A percentile compares a stretch with the other conserved stretches of the same genome.
Evolutionary conservation across 2,113 vertebrate genomes (phyloP).

Genomic region (Amphiprion percula): DNA sequence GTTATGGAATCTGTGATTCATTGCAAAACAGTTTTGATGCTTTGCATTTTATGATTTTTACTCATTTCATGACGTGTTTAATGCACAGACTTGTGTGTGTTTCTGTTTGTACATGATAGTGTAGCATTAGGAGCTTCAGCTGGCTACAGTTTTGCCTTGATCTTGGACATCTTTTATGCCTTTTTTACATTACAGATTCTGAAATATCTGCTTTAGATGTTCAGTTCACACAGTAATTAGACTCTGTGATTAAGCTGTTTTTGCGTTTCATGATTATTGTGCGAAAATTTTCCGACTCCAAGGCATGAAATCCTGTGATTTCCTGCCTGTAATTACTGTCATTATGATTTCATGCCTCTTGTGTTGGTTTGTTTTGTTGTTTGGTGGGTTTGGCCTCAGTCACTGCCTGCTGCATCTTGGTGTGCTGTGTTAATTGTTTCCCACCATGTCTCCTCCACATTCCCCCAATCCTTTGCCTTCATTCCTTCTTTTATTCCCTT

Average conservation of each 20-base stretch:
- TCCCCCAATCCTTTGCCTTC: slow-evolving; percentile 63
- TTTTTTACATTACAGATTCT: background rate
- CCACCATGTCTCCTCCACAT: slow-evolving; percentile 80
- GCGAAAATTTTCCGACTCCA: slow-evolving; percentile 1
- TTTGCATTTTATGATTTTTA: background rate
- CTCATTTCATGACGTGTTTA: background rate
- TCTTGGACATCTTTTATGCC: background rate
- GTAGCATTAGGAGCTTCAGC: background rate
- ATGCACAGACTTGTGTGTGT: background rate
- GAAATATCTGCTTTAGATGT: slow-evolving; percentile 7
- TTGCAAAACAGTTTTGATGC: background rate
- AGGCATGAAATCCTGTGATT: slow-evolving; percentile 42
- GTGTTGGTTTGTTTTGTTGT: slow-evolving; percentile 72
- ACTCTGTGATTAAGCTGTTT: slow-evolving; percentile 6
- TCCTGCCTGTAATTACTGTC: slow-evolving; percentile 48
- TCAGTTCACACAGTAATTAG: slow-evolving; percentile 25
- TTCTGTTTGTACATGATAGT: background rate
- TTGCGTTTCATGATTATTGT: slow-evolving; percentile 16
- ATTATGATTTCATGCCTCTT: slow-evolving; percentile 50
- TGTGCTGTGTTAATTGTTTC: slow-evolving; percentile 90
- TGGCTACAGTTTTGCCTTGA: background rate
- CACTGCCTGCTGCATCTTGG: slow-evolving; percentile 87
- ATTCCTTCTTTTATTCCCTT: slow-evolving; percentile 41
- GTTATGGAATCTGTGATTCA: background rate
- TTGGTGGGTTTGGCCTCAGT: slow-evolving; percentile 59